A percentile compares a stretch with the other conserved stretches of the same genome.
These are phyloP conservation scores for Thripadectes ignobilis DNA, from an alignment of 2,797 vertebrate genomes.

Conservation along the genomic window DNA sequence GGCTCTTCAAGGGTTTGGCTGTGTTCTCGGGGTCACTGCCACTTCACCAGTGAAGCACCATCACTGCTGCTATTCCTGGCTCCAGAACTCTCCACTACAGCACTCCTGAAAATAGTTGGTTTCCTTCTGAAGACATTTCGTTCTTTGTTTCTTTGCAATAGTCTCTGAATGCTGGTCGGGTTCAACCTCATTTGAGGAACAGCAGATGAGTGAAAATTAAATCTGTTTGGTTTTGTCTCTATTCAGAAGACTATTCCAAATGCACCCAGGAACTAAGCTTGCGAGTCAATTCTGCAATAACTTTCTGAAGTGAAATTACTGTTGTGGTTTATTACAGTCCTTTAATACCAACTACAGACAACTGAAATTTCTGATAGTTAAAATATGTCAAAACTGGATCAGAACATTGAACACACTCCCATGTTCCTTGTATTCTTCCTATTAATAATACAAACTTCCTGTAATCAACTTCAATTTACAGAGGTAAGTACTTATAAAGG, in stretches of 20 bases:
- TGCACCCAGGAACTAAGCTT: not conserved
- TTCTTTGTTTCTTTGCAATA: not conserved
- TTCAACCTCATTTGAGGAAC: not conserved
- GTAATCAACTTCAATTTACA: not conserved
- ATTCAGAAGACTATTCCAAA: not conserved
- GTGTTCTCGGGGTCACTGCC: not conserved
- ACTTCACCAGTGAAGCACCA: not conserved
- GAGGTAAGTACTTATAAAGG: not conserved
- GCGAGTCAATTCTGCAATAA: not conserved
- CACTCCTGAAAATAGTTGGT: not conserved
- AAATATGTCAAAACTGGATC: not conserved
- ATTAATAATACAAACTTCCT: not conserved
- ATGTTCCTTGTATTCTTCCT: not conserved
- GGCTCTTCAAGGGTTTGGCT: not conserved
- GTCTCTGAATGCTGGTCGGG: not conserved
- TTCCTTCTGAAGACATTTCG: not conserved
- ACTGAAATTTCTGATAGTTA: not conserved
- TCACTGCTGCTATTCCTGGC: conserved; percentile 29
- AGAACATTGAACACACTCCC: not conserved
- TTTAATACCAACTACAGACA: not conserved
- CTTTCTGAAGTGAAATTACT: not conserved
- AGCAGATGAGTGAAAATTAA: not conserved
- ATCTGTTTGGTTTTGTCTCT: not conserved
- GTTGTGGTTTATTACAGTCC: not conserved
- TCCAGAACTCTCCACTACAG: not conserved